Percentiles rank a stretch among this genome's conserved stretches.
Conservation (phyloP, 2,888 invertebrate species). For the Lasiommata megera region DNA sequence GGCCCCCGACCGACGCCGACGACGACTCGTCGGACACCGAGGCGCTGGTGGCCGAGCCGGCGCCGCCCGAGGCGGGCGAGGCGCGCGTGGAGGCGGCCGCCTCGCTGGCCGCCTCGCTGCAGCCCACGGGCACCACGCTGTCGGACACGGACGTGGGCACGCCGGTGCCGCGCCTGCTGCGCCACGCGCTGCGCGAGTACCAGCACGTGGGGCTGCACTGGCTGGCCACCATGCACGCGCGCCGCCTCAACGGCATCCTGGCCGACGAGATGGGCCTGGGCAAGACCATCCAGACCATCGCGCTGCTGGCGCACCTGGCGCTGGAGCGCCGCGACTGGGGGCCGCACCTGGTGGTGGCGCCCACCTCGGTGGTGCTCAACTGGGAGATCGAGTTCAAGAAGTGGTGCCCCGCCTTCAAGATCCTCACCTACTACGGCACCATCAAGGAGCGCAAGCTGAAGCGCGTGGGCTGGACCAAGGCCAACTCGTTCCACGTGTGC, state of each 20-base stretch:
- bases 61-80: constrained; percentile 60
- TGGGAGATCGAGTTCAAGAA: constrained; percentile 99
- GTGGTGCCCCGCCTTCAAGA: constrained; percentile 99
- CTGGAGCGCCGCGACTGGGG: constrained; percentile 97
- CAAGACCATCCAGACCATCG: constrained; percentile 98
- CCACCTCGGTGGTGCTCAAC: constrained; percentile 99
- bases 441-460: constrained; percentile 97
- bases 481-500: constrained; percentile 98
- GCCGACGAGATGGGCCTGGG: constrained; percentile 99
- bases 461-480: constrained; percentile 98
- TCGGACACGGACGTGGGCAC: constrained; percentile 97
- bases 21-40: constrained; percentile 36
- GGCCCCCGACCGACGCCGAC: constrained; percentile 19
- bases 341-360: constrained; percentile 98
- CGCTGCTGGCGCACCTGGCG: constrained; percentile 95
- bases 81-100: constrained; percentile 95
- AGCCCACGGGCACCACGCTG: constrained; percentile 98
- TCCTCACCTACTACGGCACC: constrained; percentile 98
- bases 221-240: constrained; percentile 97
- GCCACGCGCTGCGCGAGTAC: constrained; percentile 95
- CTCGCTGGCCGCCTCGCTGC: constrained; percentile 96
- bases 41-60: constrained; percentile 22
- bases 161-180: constrained; percentile 94
- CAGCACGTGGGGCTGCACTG: constrained; percentile 98
- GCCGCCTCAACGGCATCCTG: constrained; percentile 96